Base-by-base conservation (phyloP, 1,140 invertebrate genomes). In the Drosophila oshimai region DNA sequence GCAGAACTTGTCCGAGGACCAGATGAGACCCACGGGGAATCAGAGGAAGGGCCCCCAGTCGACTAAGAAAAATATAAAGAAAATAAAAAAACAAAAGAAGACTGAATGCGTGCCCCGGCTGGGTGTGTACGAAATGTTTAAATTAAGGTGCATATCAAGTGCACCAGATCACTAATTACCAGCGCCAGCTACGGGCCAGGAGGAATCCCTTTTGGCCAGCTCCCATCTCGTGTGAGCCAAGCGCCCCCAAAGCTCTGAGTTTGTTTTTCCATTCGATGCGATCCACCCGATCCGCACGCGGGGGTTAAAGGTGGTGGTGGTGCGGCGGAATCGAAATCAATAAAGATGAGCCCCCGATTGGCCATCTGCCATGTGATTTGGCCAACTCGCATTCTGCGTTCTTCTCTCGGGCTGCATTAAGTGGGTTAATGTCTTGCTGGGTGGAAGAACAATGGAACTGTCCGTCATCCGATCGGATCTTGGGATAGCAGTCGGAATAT, bases 61-160 rank as follows among this genome's bases (percentile, higher is more conserved):
- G 24, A 20, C 13, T 18, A 10, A 10, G 13, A 44, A 18, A 4
- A 28, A 20, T 9, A 42, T 13, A 26, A 17, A 46, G 24, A 1
- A 17, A 44, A n/a, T 36, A 24, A 31, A 9, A 15, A 29, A 44
- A 26, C 12, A 60, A 39, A 15, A 28, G 28, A 26, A 51, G 37
- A 33, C 37, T 17, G 34, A 80, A 67, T 62, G 75, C 70, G 68
- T 62, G 76, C 61, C 45, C 54, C 58, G 51, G 42, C 60, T 87
- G 81, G 81, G 81, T 87, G 81, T 87, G 81, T 87, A 87, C 81
- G 77, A 88, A 87, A 87, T 87, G 81, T 87, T 88, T 87, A 87
- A 87, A 87, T 87, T 87, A 87, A 87, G 81, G 77, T 81, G 73
- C 62, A 81, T 87, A 87, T 87, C 83, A 87, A 87, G 81, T 87